Base-by-base conservation (phyloP, 2,797 vertebrate genomes). In the Etheostoma perlongum region DNA sequence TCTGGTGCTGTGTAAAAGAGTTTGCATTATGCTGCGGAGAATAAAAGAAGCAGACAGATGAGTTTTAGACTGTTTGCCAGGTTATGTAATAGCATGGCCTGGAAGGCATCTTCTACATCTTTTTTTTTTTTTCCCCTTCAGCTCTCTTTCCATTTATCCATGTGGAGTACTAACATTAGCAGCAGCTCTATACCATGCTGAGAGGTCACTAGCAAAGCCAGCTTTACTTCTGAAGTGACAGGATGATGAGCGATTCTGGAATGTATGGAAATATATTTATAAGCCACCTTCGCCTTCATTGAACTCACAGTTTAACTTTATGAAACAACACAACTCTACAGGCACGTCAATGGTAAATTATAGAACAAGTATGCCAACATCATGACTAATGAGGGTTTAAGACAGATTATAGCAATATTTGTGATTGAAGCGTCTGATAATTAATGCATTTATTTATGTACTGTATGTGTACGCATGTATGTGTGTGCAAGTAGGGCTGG, bases 21-120 rank as follows among this genome's bases (percentile, higher is more conserved):
- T 81, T 70, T 66, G 60, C 49, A 68, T 88, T 78, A 68, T 49
- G 27, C 48, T 73, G 52, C 23, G 44, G 62, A 54, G 52, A 49
- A 74, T 23, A 74, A 49, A 61, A 67, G n/a, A 23, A 25, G 48
- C 44, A 70, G 18, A 57, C 30, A 57, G 7, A 57, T 19, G 62
- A 66, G 7, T 23, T 67, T 4, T 74, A 55, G 55, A 55, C 48
- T 60, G 21, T 77, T 70, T 72, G 33, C 19, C 70, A 74, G 55
- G 52, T 27, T 76, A 55, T 67, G 49, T 51, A 70, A 55, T 36
- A 27, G 30, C 21, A 61, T 49, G 13, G 23, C 55, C 68, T 59
- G 12, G 59, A 70, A 62, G 63, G 53, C 18, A 30, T 30, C 30
- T 30, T 30, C 30, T 30, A 30, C 30, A 30, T 30, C 30, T 5